Conservation (phyloP, 1,140 invertebrate species). For the Drosophila aff. region DNA sequence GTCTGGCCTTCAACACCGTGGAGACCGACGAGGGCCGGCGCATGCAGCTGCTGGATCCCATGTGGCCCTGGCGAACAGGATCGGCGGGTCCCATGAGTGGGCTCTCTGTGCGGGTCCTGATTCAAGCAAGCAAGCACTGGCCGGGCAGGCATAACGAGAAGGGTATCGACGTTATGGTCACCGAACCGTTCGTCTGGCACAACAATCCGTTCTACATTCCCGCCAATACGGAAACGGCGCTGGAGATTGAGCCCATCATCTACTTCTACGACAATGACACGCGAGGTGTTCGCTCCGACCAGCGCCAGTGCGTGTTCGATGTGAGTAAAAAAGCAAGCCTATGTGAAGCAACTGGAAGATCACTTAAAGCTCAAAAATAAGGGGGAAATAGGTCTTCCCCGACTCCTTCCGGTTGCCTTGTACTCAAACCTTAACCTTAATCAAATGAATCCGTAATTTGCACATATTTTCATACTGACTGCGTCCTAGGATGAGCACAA, state of each 20-base stretch:
- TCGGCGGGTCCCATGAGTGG: slow-evolving; percentile 70
- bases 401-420: not conserved
- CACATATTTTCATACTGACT: slow-evolving; percentile 6
- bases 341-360: not conserved
- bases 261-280: slow-evolving; percentile 80
- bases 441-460: slow-evolving; percentile 1
- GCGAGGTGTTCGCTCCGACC: slow-evolving; percentile 60
- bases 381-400: not conserved
- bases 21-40: slow-evolving; percentile 76
- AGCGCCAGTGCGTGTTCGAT: slow-evolving; percentile 75
- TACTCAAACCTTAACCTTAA: too few species aligned
- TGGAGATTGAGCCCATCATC: slow-evolving; percentile 76
- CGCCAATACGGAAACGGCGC: slow-evolving; percentile 61
- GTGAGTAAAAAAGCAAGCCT: slow-evolving; percentile 44
- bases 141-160: slow-evolving; percentile 57
- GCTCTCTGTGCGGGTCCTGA: slow-evolving; percentile 53
- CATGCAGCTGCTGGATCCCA: slow-evolving; percentile 61
- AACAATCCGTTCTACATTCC: slow-evolving; percentile 61
- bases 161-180: slow-evolving; percentile 70
- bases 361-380: not conserved
- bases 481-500: slow-evolving; percentile 62
- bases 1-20: slow-evolving; percentile 86
- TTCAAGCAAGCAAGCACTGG: slow-evolving; percentile 58
- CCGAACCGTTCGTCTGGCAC: slow-evolving; percentile 77
- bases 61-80: slow-evolving; percentile 75